Conservation (phyloP, 1,140 invertebrate genomes). For the Sipha flava region DNA sequence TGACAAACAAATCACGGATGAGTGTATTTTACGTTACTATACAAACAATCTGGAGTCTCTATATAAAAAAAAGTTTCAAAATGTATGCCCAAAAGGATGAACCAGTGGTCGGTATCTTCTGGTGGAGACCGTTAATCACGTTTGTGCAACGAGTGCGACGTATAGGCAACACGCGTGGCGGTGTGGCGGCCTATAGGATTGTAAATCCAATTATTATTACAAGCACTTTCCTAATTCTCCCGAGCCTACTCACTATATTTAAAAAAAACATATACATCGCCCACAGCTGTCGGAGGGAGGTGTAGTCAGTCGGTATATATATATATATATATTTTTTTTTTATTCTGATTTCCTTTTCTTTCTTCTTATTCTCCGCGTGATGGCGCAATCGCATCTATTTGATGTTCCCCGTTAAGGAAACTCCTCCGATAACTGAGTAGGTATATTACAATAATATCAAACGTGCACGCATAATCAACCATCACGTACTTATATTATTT, state of each 20-base stretch:
- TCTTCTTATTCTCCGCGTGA: not conserved
- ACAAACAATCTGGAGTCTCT: not conserved
- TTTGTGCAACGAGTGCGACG: not conserved
- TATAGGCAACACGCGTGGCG: not conserved
- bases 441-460: not conserved
- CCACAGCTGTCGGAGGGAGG: not conserved
- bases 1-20: too few relatives aligned
- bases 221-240: not conserved
- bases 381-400: not conserved
- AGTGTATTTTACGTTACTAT: not conserved
- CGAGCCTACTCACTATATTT: not conserved
- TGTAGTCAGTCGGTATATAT: not conserved
- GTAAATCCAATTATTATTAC: slow-evolving; percentile 4
- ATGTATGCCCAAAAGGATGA: not conserved
- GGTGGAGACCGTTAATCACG: not conserved
- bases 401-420: not conserved
- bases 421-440: not conserved
- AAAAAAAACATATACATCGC: not conserved
- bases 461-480: too few relatives aligned
- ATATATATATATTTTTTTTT: not conserved
- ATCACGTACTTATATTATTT: too few relatives aligned
- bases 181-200: not conserved
- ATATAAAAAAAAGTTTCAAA: not conserved
- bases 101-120: not conserved
- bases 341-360: not conserved